Percentiles rank a stretch among this genome's conserved stretches.
These are phyloP conservation scores for Homarus americanus DNA, from an alignment of 1,140 invertebrate species.

Conservation along the genomic window DNA sequence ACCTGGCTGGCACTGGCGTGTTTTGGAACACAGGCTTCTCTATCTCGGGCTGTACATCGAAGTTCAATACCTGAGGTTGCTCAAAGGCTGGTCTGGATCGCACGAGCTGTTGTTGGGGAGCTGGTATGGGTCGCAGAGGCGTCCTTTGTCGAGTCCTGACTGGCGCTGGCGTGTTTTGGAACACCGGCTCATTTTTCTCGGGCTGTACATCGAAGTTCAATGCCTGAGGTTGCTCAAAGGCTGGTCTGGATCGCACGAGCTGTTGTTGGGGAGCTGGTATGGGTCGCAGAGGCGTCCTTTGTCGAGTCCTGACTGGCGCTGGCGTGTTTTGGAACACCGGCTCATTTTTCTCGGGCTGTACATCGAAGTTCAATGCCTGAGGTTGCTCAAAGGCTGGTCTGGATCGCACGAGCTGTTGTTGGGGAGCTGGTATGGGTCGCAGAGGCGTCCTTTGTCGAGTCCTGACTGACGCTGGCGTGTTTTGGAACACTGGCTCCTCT, in stretches of 20 bases:
- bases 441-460: too few relatives aligned
- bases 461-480: too few relatives aligned
- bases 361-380: neutral
- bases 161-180: too few relatives aligned
- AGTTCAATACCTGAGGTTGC: neutral
- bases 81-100: neutral
- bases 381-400: neutral
- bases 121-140: neutral
- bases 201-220: conserved; percentile 10
- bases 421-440: conserved; percentile 5
- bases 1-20: too few relatives aligned
- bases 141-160: too few relatives aligned
- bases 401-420: neutral
- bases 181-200: too few relatives aligned
- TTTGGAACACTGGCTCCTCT: too few relatives aligned
- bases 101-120: neutral
- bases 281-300: neutral
- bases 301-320: too few relatives aligned
- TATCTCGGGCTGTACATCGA: too few relatives aligned
- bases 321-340: too few relatives aligned
- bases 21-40: too few relatives aligned
- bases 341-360: too few relatives aligned
- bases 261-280: neutral
- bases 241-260: neutral
- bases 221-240: neutral